Base-by-base conservation (phyloP, 2,797 vertebrate genomes). In the Gorsachius magnificus region DNA sequence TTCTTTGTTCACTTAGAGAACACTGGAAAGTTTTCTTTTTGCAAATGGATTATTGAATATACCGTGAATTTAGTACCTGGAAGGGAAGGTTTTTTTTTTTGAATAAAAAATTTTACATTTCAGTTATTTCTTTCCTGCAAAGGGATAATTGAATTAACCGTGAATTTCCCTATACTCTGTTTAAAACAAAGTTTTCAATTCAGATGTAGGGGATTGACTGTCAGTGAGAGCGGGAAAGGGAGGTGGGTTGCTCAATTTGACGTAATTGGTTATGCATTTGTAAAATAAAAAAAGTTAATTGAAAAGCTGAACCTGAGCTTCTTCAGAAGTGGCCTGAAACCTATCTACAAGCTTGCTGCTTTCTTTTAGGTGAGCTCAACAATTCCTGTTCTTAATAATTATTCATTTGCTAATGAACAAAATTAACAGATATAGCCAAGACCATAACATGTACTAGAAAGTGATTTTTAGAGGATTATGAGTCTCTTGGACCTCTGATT, bases 31-130 rank as follows among this genome's bases (percentile, higher is more conserved):
- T 24, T 75, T 75, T 43, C 1, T 71, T 75, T 56, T n/a, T n/a
- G n/a, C n/a, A n/a, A n/a, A n/a, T n/a, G n/a, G n/a, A n/a, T n/a
- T n/a, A n/a, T n/a, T n/a, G n/a, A n/a, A n/a, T n/a, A n/a, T n/a
- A n/a, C n/a, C n/a, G n/a, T n/a, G n/a, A n/a, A n/a, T n/a, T n/a
- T n/a, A n/a, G n/a, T n/a, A n/a, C n/a, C n/a, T n/a, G n/a, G n/a
- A n/a, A n/a, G n/a, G n/a, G n/a, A n/a, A n/a, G n/a, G n/a, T n/a
- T n/a, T n/a, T n/a, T n/a, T n/a, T n/a, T n/a, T n/a, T n/a, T n/a
- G n/a, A n/a, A n/a, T n/a, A 11, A 53, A 74, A 53, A 63, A 21
- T 1, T 0, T 0, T 9, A 3, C 20, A 14, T 7, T 72, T 75
- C 18, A 61, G 57, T 74, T n/a, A 21, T 36, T 33, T 64, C 0